phyloP scores from a whole-genome alignment of 2,797 vertebrate genomes.

The Brachymystax lenok region DNA sequence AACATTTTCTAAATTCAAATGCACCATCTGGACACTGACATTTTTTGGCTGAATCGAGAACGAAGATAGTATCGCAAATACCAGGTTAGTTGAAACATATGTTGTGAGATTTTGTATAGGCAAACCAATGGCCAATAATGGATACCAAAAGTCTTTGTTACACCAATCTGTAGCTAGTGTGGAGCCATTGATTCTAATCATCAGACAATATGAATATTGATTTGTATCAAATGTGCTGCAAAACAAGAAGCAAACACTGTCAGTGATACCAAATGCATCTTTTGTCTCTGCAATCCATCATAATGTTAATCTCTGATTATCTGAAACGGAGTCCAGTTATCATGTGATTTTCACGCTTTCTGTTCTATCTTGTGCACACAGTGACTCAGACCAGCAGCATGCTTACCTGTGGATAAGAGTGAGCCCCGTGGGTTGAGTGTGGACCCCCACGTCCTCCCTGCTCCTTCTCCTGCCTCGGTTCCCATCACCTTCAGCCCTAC shows the following conservation, averaged over 20 bases:
- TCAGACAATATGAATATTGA: not conserved
- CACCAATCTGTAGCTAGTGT: not conserved
- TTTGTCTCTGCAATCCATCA: not conserved
- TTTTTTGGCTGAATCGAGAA: too few relatives aligned
- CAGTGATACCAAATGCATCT: not conserved
- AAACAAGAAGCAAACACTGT: not conserved
- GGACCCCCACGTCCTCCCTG: conserved; percentile 16
- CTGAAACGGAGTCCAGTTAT: not conserved
- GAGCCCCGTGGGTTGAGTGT: conserved; percentile 47
- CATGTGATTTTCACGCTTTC: not conserved
- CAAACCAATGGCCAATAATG: too few relatives aligned
- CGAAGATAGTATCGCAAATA: too few relatives aligned
- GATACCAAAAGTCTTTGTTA: too few relatives aligned
- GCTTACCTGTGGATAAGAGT: conserved; percentile 45
- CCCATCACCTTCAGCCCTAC: conserved; percentile 19
- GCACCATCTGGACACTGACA: too few relatives aligned
- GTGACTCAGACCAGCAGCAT: conserved; percentile 27
- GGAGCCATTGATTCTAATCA: not conserved
- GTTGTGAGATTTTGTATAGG: too few relatives aligned
- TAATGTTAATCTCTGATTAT: not conserved
- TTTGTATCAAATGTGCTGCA: not conserved
- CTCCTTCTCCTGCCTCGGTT: conserved; percentile 6
- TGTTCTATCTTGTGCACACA: conserved; percentile 17
- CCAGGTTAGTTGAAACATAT: too few relatives aligned
- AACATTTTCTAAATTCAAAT: too few relatives aligned